Percentiles rank a stretch among this genome's conserved stretches.
phyloP scores from a whole-genome alignment of 2,113 vertebrate species.

The Corynorhinus townsendii region DNA sequence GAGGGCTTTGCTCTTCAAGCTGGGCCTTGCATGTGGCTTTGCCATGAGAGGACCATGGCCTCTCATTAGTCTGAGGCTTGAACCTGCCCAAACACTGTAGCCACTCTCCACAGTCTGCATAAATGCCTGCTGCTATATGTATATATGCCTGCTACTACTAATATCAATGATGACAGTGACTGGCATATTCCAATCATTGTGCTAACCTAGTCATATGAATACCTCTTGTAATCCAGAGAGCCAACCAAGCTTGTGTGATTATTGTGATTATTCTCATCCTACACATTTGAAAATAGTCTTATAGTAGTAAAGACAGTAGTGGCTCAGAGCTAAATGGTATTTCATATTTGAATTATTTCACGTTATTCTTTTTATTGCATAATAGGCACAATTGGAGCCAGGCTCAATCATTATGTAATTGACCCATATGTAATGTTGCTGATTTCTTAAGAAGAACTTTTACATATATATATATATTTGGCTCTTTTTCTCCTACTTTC shows the following conservation, averaged over 20 bases:
- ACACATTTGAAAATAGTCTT: not conserved
- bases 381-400: not conserved
- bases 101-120: not conserved
- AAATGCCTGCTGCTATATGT: not conserved
- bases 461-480: not conserved
- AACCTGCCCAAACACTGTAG: no score
- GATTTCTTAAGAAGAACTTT: not conserved
- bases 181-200: not conserved
- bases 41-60: no score
- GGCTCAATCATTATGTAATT: not conserved
- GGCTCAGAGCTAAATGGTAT: not conserved
- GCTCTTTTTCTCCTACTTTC: not conserved
- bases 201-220: not conserved
- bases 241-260: not conserved
- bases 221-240: not conserved
- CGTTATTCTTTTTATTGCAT: not conserved
- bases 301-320: not conserved
- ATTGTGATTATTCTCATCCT: not conserved
- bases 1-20: no score
- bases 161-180: not conserved
- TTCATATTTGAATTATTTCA: not conserved
- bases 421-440: not conserved
- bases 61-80: no score
- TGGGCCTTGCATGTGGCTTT: no score
- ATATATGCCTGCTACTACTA: no score